Conservation (phyloP, 1,140 invertebrate species). For the Cephus cinctus region DNA sequence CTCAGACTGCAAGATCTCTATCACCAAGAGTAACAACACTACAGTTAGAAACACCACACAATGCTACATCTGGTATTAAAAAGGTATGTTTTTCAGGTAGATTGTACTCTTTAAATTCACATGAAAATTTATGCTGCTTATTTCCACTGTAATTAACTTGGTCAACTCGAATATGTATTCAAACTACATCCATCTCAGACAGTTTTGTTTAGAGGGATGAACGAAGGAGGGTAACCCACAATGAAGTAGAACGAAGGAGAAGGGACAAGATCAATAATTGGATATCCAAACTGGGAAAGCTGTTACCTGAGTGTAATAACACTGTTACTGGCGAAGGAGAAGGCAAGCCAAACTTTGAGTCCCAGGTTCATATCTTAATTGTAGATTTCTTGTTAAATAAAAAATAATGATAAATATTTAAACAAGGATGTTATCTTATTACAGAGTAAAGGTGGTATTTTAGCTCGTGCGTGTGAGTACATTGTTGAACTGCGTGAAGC, state of each 20-base stretch:
- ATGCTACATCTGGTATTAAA: slow-evolving; percentile 15
- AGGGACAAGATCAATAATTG: slow-evolving; percentile 74
- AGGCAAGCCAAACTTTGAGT: slow-evolving; percentile 28
- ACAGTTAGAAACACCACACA: slow-evolving; percentile 20
- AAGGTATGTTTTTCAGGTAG: slow-evolving; percentile 22
- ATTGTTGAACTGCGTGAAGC: slow-evolving; percentile 77
- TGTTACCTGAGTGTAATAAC: slow-evolving; percentile 54
- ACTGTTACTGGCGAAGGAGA: slow-evolving; percentile 16
- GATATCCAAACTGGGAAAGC: slow-evolving; percentile 71
- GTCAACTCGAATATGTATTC: background rate
- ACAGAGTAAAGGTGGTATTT: slow-evolving; percentile 88
- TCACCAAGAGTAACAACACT: slow-evolving; percentile 37
- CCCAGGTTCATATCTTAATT: slow-evolving; percentile 18
- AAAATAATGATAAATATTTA: no score
- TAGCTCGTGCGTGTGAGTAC: slow-evolving; percentile 91
- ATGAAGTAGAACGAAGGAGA: slow-evolving; percentile 61
- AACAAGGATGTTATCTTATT: no score
- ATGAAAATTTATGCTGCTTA: no score
- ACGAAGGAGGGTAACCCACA: slow-evolving; percentile 59
- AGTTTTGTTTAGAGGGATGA: slow-evolving; percentile 46
- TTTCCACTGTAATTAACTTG: no score
- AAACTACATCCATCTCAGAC: background rate
- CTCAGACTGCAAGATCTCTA: slow-evolving; percentile 43
- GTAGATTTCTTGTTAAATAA: no score
- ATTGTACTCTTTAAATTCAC: no score